A percentile compares a stretch with the other conserved stretches of the same genome.
Conservation (phyloP, 1,140 invertebrate species). For the Aphelinus atriplicis region DNA sequence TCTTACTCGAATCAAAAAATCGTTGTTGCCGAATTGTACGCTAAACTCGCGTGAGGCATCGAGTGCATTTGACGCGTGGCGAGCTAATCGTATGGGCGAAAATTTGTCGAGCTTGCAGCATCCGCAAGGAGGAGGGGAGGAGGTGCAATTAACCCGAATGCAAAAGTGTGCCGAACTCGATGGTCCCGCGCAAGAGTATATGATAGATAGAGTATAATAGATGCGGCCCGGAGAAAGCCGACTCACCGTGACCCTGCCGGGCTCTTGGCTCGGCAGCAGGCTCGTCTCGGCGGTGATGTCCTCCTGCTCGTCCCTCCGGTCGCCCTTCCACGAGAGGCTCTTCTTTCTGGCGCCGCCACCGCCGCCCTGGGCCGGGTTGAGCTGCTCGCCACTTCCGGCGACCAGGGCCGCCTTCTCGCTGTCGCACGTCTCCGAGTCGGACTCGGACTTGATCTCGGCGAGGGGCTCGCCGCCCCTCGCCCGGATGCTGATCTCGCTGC, state of each 20-base stretch:
- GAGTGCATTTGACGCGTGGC: too few species aligned
- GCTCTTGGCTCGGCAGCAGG: conserved; percentile 51
- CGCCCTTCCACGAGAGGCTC: conserved; percentile 58
- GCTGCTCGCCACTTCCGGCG: conserved; percentile 30
- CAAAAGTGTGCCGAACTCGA: too few species aligned
- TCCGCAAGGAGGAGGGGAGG: too few species aligned
- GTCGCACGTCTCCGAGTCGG: conserved; percentile 53
- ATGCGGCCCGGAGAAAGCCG: too few species aligned
- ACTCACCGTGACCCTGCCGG: conserved; percentile 16
- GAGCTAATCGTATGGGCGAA: too few species aligned
- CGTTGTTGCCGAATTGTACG: too few species aligned
- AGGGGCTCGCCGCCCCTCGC: conserved; percentile 50
- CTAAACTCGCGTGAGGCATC: too few species aligned
- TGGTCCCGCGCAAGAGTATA: too few species aligned
- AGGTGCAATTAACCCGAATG: too few species aligned
- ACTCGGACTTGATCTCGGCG: conserved; percentile 53
- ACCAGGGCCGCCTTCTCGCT: conserved; percentile 56
- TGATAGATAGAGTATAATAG: too few species aligned
- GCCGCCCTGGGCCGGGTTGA: conserved; percentile 44
- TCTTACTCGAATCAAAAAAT: too few species aligned
- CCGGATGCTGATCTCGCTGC: conserved; percentile 54
- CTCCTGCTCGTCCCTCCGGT: conserved; percentile 53
- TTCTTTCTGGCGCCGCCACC: conserved; percentile 51
- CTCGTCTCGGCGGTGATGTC: conserved; percentile 60
- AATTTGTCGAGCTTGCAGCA: too few species aligned